These are phyloP conservation scores for Dendroctonus valens DNA, from an alignment of 1,140 invertebrate genomes.

Conservation along the genomic window DNA sequence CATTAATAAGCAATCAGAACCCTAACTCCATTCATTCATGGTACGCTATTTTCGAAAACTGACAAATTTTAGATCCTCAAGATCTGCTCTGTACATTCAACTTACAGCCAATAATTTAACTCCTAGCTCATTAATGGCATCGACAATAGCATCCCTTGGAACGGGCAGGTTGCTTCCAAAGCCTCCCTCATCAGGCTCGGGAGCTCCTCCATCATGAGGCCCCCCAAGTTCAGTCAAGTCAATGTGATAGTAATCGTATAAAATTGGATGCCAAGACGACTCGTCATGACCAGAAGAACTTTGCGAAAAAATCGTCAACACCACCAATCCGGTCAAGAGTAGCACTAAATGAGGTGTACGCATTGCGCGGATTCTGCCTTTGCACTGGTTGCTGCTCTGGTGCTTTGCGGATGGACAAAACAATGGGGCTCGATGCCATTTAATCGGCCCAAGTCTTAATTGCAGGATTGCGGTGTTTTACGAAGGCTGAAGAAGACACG, in stretches of 20 bases:
- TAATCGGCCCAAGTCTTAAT: constrained; percentile 16
- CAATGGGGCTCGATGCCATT: constrained; percentile 17
- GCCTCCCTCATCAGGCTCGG: constrained; percentile 4
- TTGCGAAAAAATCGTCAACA: neutral
- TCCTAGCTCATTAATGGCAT: constrained; percentile 73
- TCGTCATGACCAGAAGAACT: constrained; percentile 20
- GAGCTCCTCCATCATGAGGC: constrained; percentile 9
- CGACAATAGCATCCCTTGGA: constrained; percentile 65
- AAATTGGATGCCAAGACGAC: constrained; percentile 19
- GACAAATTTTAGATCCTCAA: neutral
- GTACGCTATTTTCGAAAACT: no score
- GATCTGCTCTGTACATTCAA: constrained; percentile 1
- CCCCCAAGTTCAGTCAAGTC: constrained; percentile 15
- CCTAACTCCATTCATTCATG: no score
- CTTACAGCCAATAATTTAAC: constrained; percentile 68
- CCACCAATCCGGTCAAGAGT: constrained; percentile 5
- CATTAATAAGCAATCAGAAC: no score
- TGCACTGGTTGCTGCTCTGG: constrained; percentile 21
- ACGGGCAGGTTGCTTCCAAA: constrained; percentile 4
- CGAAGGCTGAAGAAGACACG: neutral
- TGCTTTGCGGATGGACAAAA: constrained; percentile 26
- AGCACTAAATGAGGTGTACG: constrained; percentile 1
- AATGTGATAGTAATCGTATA: constrained; percentile 22
- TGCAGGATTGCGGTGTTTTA: constrained; percentile 7
- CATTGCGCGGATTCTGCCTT: constrained; percentile 22